Base-by-base conservation (phyloP, 2,888 invertebrate species). In the Eilema depressum region DNA sequence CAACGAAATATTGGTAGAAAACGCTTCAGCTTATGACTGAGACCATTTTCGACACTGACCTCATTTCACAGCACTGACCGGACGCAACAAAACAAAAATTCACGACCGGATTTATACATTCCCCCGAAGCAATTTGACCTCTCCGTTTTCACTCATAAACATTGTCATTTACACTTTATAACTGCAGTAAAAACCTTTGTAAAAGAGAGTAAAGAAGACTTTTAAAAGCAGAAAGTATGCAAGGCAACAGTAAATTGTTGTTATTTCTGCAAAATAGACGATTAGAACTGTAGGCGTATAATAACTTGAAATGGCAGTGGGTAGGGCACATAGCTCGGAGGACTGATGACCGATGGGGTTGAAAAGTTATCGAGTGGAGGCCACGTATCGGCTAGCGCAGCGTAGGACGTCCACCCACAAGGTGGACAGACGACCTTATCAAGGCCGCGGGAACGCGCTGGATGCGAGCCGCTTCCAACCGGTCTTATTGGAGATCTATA, bases 91-190 rank as follows among this genome's bases (percentile, higher is more conserved):
- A 79, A 83, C 75, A 76, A 75, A 76, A 83, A 82, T 78, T 76
- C 75, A 76, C 76, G 81, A 78, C 80, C 79, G 79, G 81, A 80
- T 79, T 82, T 82, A 70, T 69, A 78, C 81, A 83, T 81, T 85
- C 78, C 79, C 82, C 69, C 70, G 66, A 64, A 76, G 77, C 78
- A 79, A 77, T 82, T 70, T 78, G 79, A 84, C 85, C 84, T 80
- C 75, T 70, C 66, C 53, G 77, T 79, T 85, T 85, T 84, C 83
- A 75, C 82, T 70, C 63, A 68, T 71, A 75, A 77, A 82, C 78
- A 75, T 75, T 76, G 73, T 69, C 77, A 77, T 81, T 70, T 47
- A 68, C 71, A 73, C 63, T 66, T 64, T 41, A 33, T 63, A 53
- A 30, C 57, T 33, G 65, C 25, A 33, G 57, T 33, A 33, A 61